Base-by-base conservation (phyloP, 2,797 vertebrate species). In the Melanotaenia boesemani region DNA sequence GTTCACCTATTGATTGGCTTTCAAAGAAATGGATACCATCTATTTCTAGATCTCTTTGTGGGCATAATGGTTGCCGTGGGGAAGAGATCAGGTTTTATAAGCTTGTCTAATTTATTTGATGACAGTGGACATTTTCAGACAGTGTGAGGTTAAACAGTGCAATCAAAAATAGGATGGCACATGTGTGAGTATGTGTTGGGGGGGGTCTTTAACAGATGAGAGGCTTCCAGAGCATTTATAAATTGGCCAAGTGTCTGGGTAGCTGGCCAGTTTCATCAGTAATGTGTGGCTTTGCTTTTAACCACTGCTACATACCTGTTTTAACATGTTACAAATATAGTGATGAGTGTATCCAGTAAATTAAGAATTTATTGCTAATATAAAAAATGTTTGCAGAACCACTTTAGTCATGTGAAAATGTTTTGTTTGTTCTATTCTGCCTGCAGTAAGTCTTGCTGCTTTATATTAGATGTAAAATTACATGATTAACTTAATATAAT, bases 101-200 rank as follows among this genome's bases (percentile, higher is more conserved):
- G 46, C 11, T 4, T 44, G 30, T 64, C 20, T 54, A 58, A 67
- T 81, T 81, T 74, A 82, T 81, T 86, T 82, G 76, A 80, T 87
- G 74, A n/a, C n/a, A 80, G 70, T 50, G 20, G 16, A 77, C 58
- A 70, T 75, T 84, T 84, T 78, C 65, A 76, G 28, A 44, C 1
- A 46, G 32, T n/a, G n/a, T n/a, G n/a, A n/a, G 44, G 73, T 72
- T 60, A 22, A 46, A 34, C 37, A 68, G 67, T 70, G 41, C 41
- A 24, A 76, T 63, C 77, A 54, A 62, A 86, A 88, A 85, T 85
- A 85, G 86, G 88, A 83, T 58, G 67, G 59, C n/a, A n/a, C 57
- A 81, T 79, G 56, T 76, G 32, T 39, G 61, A 67, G 58, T 41
- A 36, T 73, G 48, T 85, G 39, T 71, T 79, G n/a, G n/a, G n/a